Base-by-base conservation (phyloP, 1,140 invertebrate species). In the Rhynchophorus ferrugineus region DNA sequence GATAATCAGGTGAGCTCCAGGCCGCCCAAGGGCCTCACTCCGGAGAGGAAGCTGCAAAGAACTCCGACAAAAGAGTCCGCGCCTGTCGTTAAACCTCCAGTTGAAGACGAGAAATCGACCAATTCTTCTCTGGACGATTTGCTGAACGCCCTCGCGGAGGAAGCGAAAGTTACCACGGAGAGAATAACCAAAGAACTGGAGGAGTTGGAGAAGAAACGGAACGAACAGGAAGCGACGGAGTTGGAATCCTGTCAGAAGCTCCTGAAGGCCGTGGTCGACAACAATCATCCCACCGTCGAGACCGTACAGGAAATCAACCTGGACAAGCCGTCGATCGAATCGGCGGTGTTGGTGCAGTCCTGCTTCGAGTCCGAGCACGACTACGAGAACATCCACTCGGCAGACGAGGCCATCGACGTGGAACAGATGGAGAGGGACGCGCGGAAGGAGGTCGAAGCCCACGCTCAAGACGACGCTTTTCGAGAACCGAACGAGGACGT, bases 151-250 rank as follows among this genome's bases (percentile, higher is more conserved):
- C 50, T 63, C 33, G 64, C 63, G 0, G 68, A 67, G 34, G 66
- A 71, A 58, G 66, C 70, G 17, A 63, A 65, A 56, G 74, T 78
- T 62, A 74, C 73, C 36, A 77, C 69, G 60, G 75, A 77, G 39
- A 73, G 75, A 46, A 61, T 79, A 35, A 73, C 71, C n/a, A 67
- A 76, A 50, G 73, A 75, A 34, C 65, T 74, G 36, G 61, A 74
- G 16, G 42, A 49, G 24, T 17, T 53, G 8, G 50, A 53, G 21
- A 16, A 47, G 1, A 37, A 39, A 6, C 9, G 45, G 3, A 49
- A 38, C 6, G 17, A 50, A 19, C 13, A 44, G 47, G 24, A 52
- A 46, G 17, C 35, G 35, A 20, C 51, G 5, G 53, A 70, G 1
- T 65, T 69, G 21, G 73, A 71, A 34, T 61, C 70, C 11, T 73